Base-by-base conservation (phyloP, 2,797 vertebrate genomes). In the Notoglanidium macrostoma region DNA sequence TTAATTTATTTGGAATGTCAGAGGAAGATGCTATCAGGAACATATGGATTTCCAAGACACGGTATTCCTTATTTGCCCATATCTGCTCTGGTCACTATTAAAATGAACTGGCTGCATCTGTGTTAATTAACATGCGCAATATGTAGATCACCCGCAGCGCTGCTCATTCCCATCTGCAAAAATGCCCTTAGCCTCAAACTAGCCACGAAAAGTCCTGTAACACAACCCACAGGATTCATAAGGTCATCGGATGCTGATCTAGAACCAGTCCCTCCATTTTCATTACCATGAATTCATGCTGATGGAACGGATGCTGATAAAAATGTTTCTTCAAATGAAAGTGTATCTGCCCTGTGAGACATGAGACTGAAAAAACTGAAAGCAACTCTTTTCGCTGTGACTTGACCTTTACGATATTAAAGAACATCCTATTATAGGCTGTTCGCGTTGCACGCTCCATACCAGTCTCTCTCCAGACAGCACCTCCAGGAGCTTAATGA, bases 401-500 rank as follows among this genome's bases (percentile, higher is more conserved):
- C 6, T 19, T 32, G 40, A 51, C 61, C 61, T 29, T 65, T 61
- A 14, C 26, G 35, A 44, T n/a, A 8, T 40, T 14, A 17, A 51
- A 12, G 9, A 1, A 57, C 29, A 23, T 44, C 9, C 5, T 21
- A 29, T 11, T 46, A 12, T 21, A 57, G 4, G 17, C 2, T 55
- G 3, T 12, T 54, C 7, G 26, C 46, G n/a, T 51, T 77, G 29
- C 15, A 84, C 10, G 32, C 19, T 46, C 93, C 97, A 93, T 90
- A 98, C 98, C 95, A 98, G 97, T 85, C 94, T 97, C 92, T 98
- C 98, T 89, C 98, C 98, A 0, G 97, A 98, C 88, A 98, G 96
- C 65, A 98, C 97, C 91, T 98, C 97, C 94, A 98, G 95, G 78
- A 98, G 96, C 85, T 98, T 98, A 95, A 98, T 98, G 91, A 98